Base-by-base conservation (phyloP, 1,140 invertebrate genomes). In the Apis laboriosa region DNA sequence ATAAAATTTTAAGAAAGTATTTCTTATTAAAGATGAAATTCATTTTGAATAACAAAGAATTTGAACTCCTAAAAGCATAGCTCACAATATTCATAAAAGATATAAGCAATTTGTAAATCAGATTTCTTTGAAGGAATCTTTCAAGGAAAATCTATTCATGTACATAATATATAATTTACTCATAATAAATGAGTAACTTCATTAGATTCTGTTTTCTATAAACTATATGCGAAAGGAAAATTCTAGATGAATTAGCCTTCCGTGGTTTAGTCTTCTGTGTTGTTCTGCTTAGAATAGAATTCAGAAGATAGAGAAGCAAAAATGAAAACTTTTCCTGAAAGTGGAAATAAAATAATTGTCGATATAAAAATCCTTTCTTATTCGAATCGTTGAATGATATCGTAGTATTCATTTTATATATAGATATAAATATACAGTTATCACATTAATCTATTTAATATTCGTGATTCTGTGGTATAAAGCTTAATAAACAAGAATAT, bases 171-270 rank as follows among this genome's bases (percentile, higher is more conserved):
- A 43, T 7, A 43, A 43, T 43, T 43, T 43, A 43, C 0, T 7
- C 53, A 12, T 78, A 70, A 78, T 17, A 78, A 70, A 78, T 55
- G 43, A 19, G 12, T 43, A 24, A 51, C 12, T 58, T 9, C 21
- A 53, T 55, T 2, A 19, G n/a, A 77, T 60, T 60, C n/a, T 19
- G 19, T 12, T 28, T 60, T 51, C 34, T 43, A n/a, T 15, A 15
- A 71, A n/a, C 53, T 51, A 56, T 53, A 67, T 53, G 28, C 53
- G 34, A n/a, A 58, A 68, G n/a, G 55, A 17, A 79, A 79, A 71
- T 79, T 79, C n/a, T 49, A 66, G 43, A 51, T 63, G 66, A 78
- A n/a, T 70, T 60, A 34, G 43, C 24, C 56, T 79, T 53, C 43
- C 43, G 55, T 34, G 5, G 5, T 43, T 43, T 43, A 43, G 5